These are phyloP conservation scores for Acanthaster planci DNA, from an alignment of 35 echinoderm and acorn worm genomes.

Conservation along the genomic window DNA sequence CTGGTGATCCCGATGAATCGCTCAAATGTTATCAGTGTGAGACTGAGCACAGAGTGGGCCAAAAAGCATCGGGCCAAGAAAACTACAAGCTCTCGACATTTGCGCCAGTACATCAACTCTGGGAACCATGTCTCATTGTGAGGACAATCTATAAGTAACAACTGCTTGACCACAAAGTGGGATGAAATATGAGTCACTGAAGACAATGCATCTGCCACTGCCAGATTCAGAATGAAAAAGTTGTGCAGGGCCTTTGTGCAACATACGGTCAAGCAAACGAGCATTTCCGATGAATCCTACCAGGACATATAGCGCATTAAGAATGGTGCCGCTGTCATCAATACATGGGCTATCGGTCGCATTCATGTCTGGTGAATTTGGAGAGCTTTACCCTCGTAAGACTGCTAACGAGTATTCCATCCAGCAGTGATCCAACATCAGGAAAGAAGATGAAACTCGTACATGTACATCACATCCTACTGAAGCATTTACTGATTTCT, in stretches of 20 bases:
- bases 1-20: neutral
- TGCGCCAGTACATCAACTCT: neutral
- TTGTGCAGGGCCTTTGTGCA: neutral
- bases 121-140: neutral
- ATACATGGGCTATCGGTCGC: neutral
- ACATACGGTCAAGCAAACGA: neutral
- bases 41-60: neutral
- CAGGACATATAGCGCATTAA: neutral
- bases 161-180: neutral
- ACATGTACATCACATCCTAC: too few species aligned
- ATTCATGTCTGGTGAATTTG: too few species aligned
- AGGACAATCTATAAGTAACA: neutral
- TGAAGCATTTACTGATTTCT: too few species aligned
- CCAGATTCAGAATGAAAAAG: neutral
- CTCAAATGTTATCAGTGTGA: constrained; percentile 2
- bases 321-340: neutral
- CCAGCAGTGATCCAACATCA: too few species aligned
- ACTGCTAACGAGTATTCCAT: too few species aligned
- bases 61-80: neutral
- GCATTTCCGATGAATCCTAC: neutral
- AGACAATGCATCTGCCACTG: neutral
- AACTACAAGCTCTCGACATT: neutral
- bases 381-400: too few species aligned
- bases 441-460: too few species aligned
- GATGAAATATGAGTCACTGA: neutral